Conservation (phyloP, 2,888 invertebrate genomes). For the Sinotaia quadrata region DNA sequence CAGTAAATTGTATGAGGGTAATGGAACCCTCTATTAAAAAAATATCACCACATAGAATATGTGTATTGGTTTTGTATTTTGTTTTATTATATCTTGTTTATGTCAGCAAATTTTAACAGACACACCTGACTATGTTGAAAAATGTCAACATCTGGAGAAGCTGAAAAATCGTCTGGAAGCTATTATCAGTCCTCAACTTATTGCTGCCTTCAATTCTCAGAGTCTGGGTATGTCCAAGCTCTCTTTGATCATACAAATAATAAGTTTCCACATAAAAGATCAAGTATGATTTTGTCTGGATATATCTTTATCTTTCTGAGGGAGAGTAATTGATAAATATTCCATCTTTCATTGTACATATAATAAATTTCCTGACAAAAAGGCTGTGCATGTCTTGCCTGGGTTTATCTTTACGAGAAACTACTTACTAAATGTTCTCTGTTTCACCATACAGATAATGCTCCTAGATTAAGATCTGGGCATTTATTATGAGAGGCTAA, state of each 20-base stretch:
- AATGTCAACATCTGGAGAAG: conserved; percentile 84
- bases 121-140: conserved; percentile 73
- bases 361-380: not conserved
- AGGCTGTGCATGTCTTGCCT: too few relatives aligned
- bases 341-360: not conserved
- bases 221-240: conserved; percentile 78
- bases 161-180: conserved; percentile 94
- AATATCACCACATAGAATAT: not conserved
- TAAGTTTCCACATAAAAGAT: too few relatives aligned
- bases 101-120: conserved; percentile 77
- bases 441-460: too few relatives aligned
- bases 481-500: too few relatives aligned
- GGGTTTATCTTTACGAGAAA: too few relatives aligned
- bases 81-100: conserved; percentile 25
- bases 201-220: conserved; percentile 86
- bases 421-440: too few relatives aligned
- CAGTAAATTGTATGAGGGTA: not conserved
- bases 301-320: too few relatives aligned
- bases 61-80: not conserved
- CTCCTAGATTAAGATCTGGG: too few relatives aligned
- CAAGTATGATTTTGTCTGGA: too few relatives aligned
- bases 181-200: conserved; percentile 87
- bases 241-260: too few relatives aligned
- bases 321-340: not conserved
- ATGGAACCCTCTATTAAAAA: not conserved